Evolutionary conservation across 2,888 invertebrate species (phyloP).

Genomic region (Campoletis raptor): DNA sequence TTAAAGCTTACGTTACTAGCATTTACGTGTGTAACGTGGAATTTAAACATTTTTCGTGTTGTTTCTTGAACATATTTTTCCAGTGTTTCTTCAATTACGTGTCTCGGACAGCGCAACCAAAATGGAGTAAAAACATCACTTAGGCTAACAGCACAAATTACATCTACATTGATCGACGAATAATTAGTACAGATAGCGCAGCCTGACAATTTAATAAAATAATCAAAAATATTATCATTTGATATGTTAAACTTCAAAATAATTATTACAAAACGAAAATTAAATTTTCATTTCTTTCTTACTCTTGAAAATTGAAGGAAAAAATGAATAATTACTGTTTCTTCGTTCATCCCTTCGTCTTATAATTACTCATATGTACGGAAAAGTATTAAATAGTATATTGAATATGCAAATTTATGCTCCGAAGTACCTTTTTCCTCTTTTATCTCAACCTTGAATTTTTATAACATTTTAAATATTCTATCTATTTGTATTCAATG

Average conservation of each 20-base stretch:
- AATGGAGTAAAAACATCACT: constrained; percentile 30
- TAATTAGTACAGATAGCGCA: constrained; percentile 47
- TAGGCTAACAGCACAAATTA: constrained; percentile 32
- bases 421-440: constrained; percentile 12
- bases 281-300: not conserved
- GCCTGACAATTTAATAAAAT: constrained; percentile 43
- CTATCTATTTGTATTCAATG: constrained; percentile 59
- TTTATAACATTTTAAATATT: constrained; percentile 55
- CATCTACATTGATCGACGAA: constrained; percentile 14
- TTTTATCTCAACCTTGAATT: constrained; percentile 33
- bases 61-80: constrained; percentile 2
- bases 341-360: not conserved
- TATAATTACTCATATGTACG: constrained; percentile 27
- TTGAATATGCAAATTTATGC: constrained; percentile 36
- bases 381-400: constrained; percentile 60
- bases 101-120: not conserved
- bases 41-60: constrained; percentile 39
- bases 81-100: constrained; percentile 21
- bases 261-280: constrained; percentile 8
- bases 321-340: constrained; percentile 19
- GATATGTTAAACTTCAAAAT: constrained; percentile 59
- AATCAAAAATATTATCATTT: constrained; percentile 47
- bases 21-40: constrained; percentile 44
- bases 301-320: constrained; percentile 25
- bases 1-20: constrained; percentile 47